Evolutionary conservation across 2,113 vertebrate genomes (phyloP).

Genomic region (Coturnix japonica): DNA sequence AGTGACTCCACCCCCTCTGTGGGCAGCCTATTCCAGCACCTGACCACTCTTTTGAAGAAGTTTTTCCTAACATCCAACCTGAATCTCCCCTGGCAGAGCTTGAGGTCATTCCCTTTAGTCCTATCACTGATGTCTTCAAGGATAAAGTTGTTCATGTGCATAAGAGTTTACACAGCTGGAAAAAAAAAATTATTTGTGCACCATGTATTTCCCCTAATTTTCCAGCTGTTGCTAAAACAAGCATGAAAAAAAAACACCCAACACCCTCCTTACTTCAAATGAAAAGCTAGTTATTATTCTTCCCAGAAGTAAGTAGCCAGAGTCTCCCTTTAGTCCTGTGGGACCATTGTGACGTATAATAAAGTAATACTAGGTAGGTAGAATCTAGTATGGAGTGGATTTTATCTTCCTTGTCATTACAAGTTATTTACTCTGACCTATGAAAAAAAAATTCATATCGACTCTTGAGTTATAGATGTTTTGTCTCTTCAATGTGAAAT

Average conservation of each 20-base stretch:
- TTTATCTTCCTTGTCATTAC: neutral
- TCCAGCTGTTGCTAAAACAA: neutral
- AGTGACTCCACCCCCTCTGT: no score
- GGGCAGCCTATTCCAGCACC: no score
- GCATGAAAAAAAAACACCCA: neutral
- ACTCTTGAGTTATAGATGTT: neutral
- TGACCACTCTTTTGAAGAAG: no score
- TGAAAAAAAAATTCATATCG: neutral
- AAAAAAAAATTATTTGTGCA: neutral
- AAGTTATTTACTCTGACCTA: neutral
- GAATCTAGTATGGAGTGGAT: neutral
- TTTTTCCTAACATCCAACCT: no score
- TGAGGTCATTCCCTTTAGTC: no score
- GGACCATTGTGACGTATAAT: neutral
- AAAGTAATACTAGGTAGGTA: neutral
- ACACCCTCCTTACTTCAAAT: neutral
- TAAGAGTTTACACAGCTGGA: neutral
- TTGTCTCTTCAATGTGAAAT: neutral
- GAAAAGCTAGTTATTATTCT: neutral
- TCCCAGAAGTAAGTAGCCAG: neutral
- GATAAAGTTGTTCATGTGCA: neutral
- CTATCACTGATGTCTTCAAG: neutral
- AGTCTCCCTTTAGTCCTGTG: neutral
- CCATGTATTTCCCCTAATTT: neutral
- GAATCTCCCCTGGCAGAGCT: no score